Percentiles rank a stretch among this genome's conserved stretches.
Evolutionary conservation across 2,888 invertebrate species (phyloP).

Genomic region (Scaptomyza polygonia): DNA sequence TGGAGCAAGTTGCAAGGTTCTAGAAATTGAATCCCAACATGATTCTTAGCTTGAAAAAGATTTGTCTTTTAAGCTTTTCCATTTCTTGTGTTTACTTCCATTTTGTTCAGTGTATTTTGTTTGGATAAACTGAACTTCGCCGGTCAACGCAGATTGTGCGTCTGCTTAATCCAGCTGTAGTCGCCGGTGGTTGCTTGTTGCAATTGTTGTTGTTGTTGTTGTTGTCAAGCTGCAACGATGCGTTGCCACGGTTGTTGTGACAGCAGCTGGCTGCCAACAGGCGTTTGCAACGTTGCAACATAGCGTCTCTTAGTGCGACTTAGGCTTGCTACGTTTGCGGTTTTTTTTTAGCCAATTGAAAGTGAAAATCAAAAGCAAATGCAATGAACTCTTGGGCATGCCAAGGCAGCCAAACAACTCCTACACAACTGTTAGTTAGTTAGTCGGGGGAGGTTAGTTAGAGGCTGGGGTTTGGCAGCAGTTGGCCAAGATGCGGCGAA

Average conservation of each 20-base stretch:
- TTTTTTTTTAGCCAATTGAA: conserved; percentile 65
- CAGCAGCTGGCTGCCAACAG: conserved; percentile 32
- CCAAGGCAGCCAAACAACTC: conserved; percentile 57
- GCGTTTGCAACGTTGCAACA: conserved; percentile 11
- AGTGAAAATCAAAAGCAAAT: conserved; percentile 68
- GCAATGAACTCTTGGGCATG: conserved; percentile 71
- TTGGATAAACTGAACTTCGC: conserved; percentile 27
- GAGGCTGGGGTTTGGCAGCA: neutral
- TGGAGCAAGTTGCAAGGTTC: too few relatives aligned
- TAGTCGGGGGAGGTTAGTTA: neutral
- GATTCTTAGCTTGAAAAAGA: too few relatives aligned
- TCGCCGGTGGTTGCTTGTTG: conserved; percentile 8
- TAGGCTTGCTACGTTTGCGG: conserved; percentile 28
- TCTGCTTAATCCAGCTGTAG: conserved; percentile 9
- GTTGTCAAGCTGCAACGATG: conserved; percentile 23
- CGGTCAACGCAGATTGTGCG: conserved; percentile 28
- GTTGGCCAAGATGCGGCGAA: conserved; percentile 40
- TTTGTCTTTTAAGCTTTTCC: too few relatives aligned
- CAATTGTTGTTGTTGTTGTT: conserved; percentile 6
- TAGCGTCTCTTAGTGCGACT: neutral
- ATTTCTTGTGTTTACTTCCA: too few relatives aligned
- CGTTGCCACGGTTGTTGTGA: conserved; percentile 29
- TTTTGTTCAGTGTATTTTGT: conserved; percentile 1
- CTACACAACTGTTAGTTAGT: conserved; percentile 32
- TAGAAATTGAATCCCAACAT: too few relatives aligned